These are phyloP conservation scores for Mactra quadrangularis DNA, from an alignment of 1,140 invertebrate genomes.

Conservation along the genomic window DNA sequence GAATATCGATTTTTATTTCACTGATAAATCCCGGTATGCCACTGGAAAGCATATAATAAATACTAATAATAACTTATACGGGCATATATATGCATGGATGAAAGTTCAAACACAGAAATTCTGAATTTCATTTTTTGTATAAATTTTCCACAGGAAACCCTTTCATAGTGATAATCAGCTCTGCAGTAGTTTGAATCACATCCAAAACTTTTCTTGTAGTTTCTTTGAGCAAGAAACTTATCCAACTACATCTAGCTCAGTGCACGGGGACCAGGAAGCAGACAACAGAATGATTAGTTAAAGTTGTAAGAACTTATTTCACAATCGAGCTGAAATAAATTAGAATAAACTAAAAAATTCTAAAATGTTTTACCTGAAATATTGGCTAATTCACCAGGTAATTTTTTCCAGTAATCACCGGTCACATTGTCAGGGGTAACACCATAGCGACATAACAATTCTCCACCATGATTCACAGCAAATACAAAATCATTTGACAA, in stretches of 20 bases:
- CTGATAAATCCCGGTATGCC: no score
- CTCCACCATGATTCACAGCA: constrained; percentile 84
- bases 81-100: not conserved
- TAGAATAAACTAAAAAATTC: no score
- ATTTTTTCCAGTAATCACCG: constrained; percentile 86
- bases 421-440: constrained; percentile 84
- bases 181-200: not conserved
- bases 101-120: not conserved
- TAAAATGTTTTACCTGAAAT: constrained; percentile 86
- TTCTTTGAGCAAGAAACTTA: no score
- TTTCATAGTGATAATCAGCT: not conserved
- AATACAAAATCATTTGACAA: constrained; percentile 85
- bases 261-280: no score
- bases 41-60: no score
- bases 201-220: not conserved
- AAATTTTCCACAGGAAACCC: not conserved
- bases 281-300: no score
- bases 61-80: not conserved
- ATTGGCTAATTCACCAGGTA: constrained; percentile 83
- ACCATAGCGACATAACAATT: constrained; percentile 85
- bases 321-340: no score
- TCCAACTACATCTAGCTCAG: no score
- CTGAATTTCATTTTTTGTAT: not conserved
- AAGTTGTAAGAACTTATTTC: no score
- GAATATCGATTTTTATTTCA: no score